These are phyloP conservation scores for Pissodes strobi DNA, from an alignment of 1,140 invertebrate genomes.

Conservation along the genomic window DNA sequence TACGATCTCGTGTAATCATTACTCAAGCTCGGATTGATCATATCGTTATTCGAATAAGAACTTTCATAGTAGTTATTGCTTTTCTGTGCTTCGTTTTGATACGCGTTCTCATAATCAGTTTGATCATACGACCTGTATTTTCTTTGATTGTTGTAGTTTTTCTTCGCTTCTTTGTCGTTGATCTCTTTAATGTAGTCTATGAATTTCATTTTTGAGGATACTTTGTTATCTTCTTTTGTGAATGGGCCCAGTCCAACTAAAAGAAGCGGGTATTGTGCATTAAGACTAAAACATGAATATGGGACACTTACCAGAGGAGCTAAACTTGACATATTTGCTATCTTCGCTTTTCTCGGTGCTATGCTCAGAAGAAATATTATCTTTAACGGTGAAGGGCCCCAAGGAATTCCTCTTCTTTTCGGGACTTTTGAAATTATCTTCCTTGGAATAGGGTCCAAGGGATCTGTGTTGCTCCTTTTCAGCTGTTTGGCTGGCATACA, in stretches of 20 bases:
- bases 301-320: background rate
- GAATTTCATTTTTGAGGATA: conserved; percentile 61
- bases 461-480: conserved; percentile 40
- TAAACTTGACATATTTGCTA: conserved; percentile 48
- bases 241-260: conserved; percentile 61
- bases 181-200: conserved; percentile 69
- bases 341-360: conserved; percentile 54
- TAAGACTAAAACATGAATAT: background rate
- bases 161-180: conserved; percentile 64
- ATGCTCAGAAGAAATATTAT: conserved; percentile 55
- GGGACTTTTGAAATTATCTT: conserved; percentile 49
- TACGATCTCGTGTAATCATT: too few species aligned
- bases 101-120: too few species aligned
- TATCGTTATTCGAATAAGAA: too few species aligned
- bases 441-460: conserved; percentile 51
- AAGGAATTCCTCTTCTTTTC: conserved; percentile 40
- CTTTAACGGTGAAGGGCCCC: conserved; percentile 53
- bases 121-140: conserved; percentile 57
- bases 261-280: too few species aligned
- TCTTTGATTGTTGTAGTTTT: conserved; percentile 61
- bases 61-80: too few species aligned
- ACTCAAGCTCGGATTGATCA: too few species aligned
- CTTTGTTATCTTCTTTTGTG: conserved; percentile 63
- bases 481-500: conserved; percentile 57
- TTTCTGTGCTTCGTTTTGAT: too few species aligned